A percentile compares a stretch with the other conserved stretches of the same genome.
These are phyloP conservation scores for Antennarius striatus DNA, from an alignment of 2,113 vertebrate species.

Conservation along the genomic window DNA sequence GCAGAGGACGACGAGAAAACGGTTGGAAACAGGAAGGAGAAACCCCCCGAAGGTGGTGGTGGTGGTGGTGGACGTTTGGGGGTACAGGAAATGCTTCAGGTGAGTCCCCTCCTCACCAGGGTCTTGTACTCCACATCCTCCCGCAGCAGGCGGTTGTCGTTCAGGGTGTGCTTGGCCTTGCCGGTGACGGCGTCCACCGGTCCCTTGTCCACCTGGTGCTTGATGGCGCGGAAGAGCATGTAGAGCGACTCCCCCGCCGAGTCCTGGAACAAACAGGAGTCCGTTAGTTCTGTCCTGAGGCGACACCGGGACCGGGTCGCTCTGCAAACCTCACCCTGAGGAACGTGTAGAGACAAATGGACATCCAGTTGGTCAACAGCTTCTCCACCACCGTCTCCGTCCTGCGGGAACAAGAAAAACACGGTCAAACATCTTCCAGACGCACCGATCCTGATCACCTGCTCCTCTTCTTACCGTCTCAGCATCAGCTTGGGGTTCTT, in stretches of 20 bases:
- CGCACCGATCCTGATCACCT: neutral
- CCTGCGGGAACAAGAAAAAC: slow-evolving; percentile 70
- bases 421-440: neutral
- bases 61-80: neutral
- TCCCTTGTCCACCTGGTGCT: slow-evolving; percentile 98
- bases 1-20: neutral
- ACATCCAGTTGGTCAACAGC: slow-evolving; percentile 99
- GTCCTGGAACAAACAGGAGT: slow-evolving; percentile 78
- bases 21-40: neutral
- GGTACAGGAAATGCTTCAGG: neutral
- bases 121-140: slow-evolving; percentile 96
- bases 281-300: neutral
- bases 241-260: slow-evolving; percentile 94
- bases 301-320: too few species aligned
- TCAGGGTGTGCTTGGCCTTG: slow-evolving; percentile 97
- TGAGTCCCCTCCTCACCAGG: slow-evolving; percentile 81
- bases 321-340: slow-evolving; percentile 84
- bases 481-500: slow-evolving; percentile 99
- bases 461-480: slow-evolving; percentile 80
- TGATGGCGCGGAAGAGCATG: slow-evolving; percentile 97
- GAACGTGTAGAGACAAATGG: slow-evolving; percentile 94
- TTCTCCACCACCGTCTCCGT: slow-evolving; percentile 98
- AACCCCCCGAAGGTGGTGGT: neutral
- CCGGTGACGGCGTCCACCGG: slow-evolving; percentile 96
- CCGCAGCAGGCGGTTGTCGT: slow-evolving; percentile 93